phyloP scores from a whole-genome alignment of 2,888 invertebrate genomes.

The Thereva unica region DNA sequence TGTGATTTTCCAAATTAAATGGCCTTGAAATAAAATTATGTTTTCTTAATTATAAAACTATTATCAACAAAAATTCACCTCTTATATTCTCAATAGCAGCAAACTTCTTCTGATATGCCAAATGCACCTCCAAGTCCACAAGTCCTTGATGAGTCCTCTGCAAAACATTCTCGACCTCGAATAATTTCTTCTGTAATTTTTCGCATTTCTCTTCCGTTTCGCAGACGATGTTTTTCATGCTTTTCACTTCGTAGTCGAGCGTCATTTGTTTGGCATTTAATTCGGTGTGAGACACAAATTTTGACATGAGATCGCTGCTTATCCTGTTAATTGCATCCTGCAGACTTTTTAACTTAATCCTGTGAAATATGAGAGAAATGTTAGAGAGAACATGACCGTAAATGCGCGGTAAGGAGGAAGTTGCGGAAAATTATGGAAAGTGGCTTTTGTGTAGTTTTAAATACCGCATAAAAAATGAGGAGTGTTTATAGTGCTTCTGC shows the following conservation, averaged over 20 bases:
- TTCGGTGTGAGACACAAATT: constrained; percentile 51
- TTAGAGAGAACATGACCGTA: too few species aligned
- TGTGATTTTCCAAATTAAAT: constrained; percentile 73
- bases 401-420: too few species aligned
- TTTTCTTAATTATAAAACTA: background rate
- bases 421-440: too few species aligned
- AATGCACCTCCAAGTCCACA: constrained; percentile 58
- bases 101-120: constrained; percentile 53
- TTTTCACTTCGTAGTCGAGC: constrained; percentile 60
- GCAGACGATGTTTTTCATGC: constrained; percentile 60
- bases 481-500: too few species aligned
- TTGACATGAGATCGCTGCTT: constrained; percentile 51
- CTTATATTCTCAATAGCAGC: constrained; percentile 53
- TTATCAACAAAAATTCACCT: constrained; percentile 45
- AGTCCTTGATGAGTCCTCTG: constrained; percentile 60
- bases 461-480: too few species aligned
- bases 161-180: constrained; percentile 54
- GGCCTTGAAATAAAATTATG: constrained; percentile 53
- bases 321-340: constrained; percentile 51
- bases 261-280: constrained; percentile 58
- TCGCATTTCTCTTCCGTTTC: constrained; percentile 62
- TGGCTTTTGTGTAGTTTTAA: too few species aligned
- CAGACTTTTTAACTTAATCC: constrained; percentile 51
- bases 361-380: constrained; percentile 36
- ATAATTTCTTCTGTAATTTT: constrained; percentile 58